Evolutionary conservation across 2,888 invertebrate genomes (phyloP).

Genomic region (Drosophila tripunctata): DNA sequence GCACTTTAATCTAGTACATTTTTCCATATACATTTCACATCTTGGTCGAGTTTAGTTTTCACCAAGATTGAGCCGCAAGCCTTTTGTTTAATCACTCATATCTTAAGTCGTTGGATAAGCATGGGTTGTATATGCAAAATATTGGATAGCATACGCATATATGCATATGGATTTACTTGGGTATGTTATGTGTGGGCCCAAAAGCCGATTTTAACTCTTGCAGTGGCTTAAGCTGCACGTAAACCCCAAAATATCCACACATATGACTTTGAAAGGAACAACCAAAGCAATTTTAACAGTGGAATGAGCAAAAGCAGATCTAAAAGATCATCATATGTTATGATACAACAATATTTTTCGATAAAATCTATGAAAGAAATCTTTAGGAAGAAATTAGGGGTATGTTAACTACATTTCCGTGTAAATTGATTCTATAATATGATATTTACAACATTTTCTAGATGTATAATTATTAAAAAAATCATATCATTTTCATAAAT

Average conservation of each 20-base stretch:
- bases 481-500: too few species aligned
- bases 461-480: too few species aligned
- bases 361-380: too few species aligned
- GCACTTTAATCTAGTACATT: background rate
- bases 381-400: too few species aligned
- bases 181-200: conserved; percentile 34
- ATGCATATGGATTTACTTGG: conserved; percentile 28
- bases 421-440: too few species aligned
- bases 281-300: background rate
- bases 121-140: conserved; percentile 57
- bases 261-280: conserved; percentile 3
- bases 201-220: conserved; percentile 68
- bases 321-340: background rate
- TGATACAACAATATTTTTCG: too few species aligned
- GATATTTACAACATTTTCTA: too few species aligned
- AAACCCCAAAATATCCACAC: conserved; percentile 64
- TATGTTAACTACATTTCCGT: too few species aligned
- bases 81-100: conserved; percentile 36
- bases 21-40: background rate
- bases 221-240: conserved; percentile 53
- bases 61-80: conserved; percentile 19
- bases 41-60: background rate
- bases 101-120: conserved; percentile 43
- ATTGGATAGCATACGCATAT: conserved; percentile 48
- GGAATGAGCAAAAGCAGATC: conserved; percentile 24